Evolutionary conservation across 2,888 invertebrate species (phyloP).

Genomic region (Pterostichus madidus): DNA sequence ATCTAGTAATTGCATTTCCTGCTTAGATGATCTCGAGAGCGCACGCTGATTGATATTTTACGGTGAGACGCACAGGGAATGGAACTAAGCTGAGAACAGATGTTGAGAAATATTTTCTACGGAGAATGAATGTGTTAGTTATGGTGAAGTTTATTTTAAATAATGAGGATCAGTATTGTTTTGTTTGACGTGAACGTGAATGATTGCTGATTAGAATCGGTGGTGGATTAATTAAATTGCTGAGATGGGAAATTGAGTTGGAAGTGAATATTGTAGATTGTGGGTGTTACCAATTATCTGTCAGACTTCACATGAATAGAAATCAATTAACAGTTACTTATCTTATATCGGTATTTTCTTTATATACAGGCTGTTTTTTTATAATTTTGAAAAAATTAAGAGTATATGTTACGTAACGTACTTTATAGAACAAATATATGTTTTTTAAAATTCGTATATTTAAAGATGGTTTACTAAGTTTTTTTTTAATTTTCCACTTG

Average conservation of each 20-base stretch:
- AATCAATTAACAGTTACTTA: conserved; percentile 12
- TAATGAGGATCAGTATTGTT: conserved; percentile 32
- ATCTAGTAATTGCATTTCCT: conserved; percentile 42
- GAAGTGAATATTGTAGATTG: conserved; percentile 18
- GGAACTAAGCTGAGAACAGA: background rate
- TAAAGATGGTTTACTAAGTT: no score
- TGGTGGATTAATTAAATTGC: conserved; percentile 29
- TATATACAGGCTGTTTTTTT: no score
- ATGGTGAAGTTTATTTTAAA: conserved; percentile 23
- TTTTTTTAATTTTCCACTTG: no score
- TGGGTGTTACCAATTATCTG: no score
- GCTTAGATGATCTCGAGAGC: conserved; percentile 18
- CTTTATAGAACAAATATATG: no score
- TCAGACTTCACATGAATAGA: background rate
- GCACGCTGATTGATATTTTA: conserved; percentile 28
- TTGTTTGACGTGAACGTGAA: conserved; percentile 6
- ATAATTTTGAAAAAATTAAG: no score
- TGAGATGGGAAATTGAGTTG: conserved; percentile 6
- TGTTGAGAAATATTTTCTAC: background rate
- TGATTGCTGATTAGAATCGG: conserved; percentile 40
- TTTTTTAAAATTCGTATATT: no score
- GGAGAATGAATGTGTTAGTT: conserved; percentile 15
- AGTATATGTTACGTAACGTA: no score
- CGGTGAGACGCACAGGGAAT: background rate
- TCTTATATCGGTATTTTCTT: background rate